A percentile compares a stretch with the other conserved stretches of the same genome.
phyloP scores from a whole-genome alignment of 2,113 vertebrate genomes.

The Centropus bengalensis region DNA sequence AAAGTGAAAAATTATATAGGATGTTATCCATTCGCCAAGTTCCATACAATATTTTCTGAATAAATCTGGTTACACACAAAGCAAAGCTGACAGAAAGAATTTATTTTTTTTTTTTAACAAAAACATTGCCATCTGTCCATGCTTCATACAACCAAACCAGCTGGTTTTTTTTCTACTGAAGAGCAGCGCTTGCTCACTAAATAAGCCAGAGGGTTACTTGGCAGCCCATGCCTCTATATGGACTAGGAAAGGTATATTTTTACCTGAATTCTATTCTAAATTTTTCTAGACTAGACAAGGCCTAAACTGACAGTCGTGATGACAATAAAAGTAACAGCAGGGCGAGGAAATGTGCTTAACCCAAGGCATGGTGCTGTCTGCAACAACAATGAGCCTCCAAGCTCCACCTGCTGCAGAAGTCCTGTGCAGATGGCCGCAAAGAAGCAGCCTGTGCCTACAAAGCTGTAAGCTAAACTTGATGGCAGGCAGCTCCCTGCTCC shows the following conservation, averaged over 20 bases:
- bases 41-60: background rate
- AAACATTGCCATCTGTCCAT: background rate
- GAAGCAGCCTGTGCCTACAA: accelerated
- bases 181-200: background rate
- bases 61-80: background rate
- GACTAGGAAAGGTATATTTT: background rate
- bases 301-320: background rate
- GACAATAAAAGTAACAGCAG: background rate
- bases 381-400: accelerated
- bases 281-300: background rate
- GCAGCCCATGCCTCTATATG: background rate
- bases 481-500: background rate
- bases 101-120: background rate
- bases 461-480: background rate
- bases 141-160: background rate
- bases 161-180: background rate
- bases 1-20: background rate
- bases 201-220: background rate
- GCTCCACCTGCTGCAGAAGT: background rate
- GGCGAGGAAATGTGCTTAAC: background rate
- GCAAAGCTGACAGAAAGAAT: background rate
- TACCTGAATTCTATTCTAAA: background rate
- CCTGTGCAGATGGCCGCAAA: background rate
- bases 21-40: background rate
- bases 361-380: accelerated